phyloP scores from a whole-genome alignment of 2,888 invertebrate genomes.

The Trilocha varians region DNA sequence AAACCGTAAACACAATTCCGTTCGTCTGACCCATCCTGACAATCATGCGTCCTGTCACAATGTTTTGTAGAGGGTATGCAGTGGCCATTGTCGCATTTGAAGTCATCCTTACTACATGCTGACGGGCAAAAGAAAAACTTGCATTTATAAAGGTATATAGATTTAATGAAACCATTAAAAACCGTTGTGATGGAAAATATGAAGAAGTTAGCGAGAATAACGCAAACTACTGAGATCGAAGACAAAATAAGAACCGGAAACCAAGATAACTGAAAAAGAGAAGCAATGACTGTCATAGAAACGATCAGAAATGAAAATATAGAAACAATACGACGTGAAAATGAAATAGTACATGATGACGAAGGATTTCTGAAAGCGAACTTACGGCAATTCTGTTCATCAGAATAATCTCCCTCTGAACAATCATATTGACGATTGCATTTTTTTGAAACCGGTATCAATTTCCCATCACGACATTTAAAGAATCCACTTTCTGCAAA shows the following conservation, averaged over 20 bases:
- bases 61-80: slow-evolving; percentile 72
- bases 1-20: slow-evolving; percentile 67
- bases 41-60: slow-evolving; percentile 72
- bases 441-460: slow-evolving; percentile 68
- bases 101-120: slow-evolving; percentile 69
- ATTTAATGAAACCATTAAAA: not conserved
- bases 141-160: slow-evolving; percentile 16
- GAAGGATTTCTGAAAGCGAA: slow-evolving; percentile 25
- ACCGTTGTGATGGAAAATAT: slow-evolving; percentile 1
- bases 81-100: slow-evolving; percentile 77
- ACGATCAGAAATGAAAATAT: slow-evolving; percentile 11
- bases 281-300: slow-evolving; percentile 11
- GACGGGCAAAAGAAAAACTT: slow-evolving; percentile 68
- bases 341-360: slow-evolving; percentile 15
- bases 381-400: slow-evolving; percentile 86
- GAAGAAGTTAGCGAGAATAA: not conserved
- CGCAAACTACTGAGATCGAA: slow-evolving; percentile 7
- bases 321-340: slow-evolving; percentile 7
- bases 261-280: slow-evolving; percentile 6
- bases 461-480: slow-evolving; percentile 78
- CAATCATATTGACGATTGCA: slow-evolving; percentile 81
- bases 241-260: slow-evolving; percentile 8
- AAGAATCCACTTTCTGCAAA: slow-evolving; percentile 66
- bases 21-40: slow-evolving; percentile 75
- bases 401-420: slow-evolving; percentile 76